Percentiles rank a stretch among this genome's conserved stretches.
Conservation (phyloP, 2,797 vertebrate genomes). For the Hemibagrus guttatus region DNA sequence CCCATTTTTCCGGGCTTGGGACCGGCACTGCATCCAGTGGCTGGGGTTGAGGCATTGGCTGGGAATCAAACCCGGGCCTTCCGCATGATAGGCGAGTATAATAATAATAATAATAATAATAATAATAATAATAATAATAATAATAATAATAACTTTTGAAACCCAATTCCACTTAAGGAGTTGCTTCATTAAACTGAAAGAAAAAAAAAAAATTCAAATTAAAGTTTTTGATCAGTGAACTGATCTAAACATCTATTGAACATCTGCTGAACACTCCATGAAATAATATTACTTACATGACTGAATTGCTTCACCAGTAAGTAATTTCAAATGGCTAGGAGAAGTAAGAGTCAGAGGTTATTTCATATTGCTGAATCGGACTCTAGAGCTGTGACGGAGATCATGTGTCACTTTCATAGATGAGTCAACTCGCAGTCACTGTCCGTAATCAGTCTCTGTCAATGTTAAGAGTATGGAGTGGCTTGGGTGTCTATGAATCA, state of each 20-base stretch:
- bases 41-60: no score
- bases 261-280: neutral
- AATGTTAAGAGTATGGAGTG: constrained; percentile 31
- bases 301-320: neutral
- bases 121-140: neutral
- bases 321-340: neutral
- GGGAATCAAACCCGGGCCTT: no score
- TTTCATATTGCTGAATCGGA: constrained; percentile 3
- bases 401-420: constrained; percentile 30
- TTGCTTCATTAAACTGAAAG: no score
- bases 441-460: constrained; percentile 32
- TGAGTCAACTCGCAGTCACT: constrained; percentile 34
- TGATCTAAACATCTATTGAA: no score
- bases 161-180: no score
- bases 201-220: no score
- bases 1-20: no score
- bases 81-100: no score
- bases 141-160: neutral
- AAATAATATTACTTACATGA: neutral
- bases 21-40: no score
- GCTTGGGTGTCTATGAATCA: constrained; percentile 44
- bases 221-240: no score
- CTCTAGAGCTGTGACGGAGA: neutral
- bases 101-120: no score
- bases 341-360: constrained; percentile 4